Base-by-base conservation (phyloP, 92 coral and sea anemone genomes). In the Bergia sp. region DNA sequence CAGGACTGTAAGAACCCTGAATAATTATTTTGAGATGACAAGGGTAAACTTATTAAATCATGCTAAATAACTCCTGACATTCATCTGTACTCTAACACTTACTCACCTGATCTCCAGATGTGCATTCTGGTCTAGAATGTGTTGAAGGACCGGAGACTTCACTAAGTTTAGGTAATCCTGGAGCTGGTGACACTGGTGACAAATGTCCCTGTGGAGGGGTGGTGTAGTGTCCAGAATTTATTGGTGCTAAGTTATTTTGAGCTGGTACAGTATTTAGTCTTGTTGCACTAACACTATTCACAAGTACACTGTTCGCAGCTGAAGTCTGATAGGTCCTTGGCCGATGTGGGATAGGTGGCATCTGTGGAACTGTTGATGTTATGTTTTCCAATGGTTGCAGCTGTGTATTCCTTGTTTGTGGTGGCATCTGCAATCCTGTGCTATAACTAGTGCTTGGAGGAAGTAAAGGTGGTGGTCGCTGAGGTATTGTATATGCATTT, bases 311-410 rank as follows among this genome's bases (percentile, higher is more conserved):
- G 71, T 45, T 50, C 4, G 79, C 36, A 84, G 79, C 23, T 71
- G 83, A 37, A 36, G 77, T 71, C 72, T 82, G 65, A 82, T 82
- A 41, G 39, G 23, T 21, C 45, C 36, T 76, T 3, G 61, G 85
- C 41, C 91, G 40, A 15, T 87, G 85, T 4, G 94, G 94, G 65
- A 92, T 71, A 3, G 90, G 88, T 38, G 94, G 94, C 20, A 89
- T 64, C 21, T 71, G 87, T 3, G 87, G 79, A 15, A 36, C 67
- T 23, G 65, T 47, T 69, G 79, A 20, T 61, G 71, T 37, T 37
- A 81, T 21, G 11, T 86, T 92, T 64, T 80, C 78, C 79, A 92
- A 80, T 36, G 94, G 94, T 12, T 92, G 92, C 18, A 92, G 91
- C 18, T 80, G 89, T 37, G 84, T 79, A 50, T 75, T 89, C 20